Evolutionary conservation across 2,888 invertebrate species (phyloP), one percentile per base, ranked within the genome.

Genomic region (Kuschelorhynchus macadamiae): DNA sequence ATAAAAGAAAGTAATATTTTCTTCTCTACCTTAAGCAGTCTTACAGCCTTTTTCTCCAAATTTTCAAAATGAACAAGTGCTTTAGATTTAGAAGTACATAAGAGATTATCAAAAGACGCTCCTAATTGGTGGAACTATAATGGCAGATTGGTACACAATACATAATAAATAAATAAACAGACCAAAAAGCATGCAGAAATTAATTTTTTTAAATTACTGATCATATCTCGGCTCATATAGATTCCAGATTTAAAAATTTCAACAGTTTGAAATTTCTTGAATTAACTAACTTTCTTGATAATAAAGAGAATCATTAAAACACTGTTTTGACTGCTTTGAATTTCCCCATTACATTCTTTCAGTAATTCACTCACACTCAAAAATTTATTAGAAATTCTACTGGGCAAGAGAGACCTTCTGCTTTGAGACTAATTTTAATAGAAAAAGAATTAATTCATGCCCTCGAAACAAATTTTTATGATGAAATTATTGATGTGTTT

Each of bases 1-100:
- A 77, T 78, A 20, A 59, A 67, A 17, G 73, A 78, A 57, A 74
- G 74, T 30, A 75, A 74, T 32, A 44, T 73, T 14, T 79, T 80
- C 74, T 78, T 79, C 67, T 17, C 66, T 42, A 71, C 72, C 12
- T 41, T 78, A 9, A 70, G 65, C 67, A 73, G 73, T 17, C 60
- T 80, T 33, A 69, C 73, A 9, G 67, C 71, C 11, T 79, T 80
- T 71, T 77, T 77, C 65, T 72, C 75, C 44, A 69, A 68, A 25
- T 77, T 77, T 25, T 65, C 75, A 0, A 76, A 79, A 71, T 47
- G 73, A 12, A 57, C 57, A 1, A 9, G 46, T 36, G 59, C 56
- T 18, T 68, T 74, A 33, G 66, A 68, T 36, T 52, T 30, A n/a
- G 14, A 33, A 20, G 21, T 72, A 4, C 21, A 69, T 18, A 61